A percentile compares a stretch with the other conserved stretches of the same genome.
phyloP scores from a whole-genome alignment of 2,113 vertebrate species.

The Peucedramus taeniatus region DNA sequence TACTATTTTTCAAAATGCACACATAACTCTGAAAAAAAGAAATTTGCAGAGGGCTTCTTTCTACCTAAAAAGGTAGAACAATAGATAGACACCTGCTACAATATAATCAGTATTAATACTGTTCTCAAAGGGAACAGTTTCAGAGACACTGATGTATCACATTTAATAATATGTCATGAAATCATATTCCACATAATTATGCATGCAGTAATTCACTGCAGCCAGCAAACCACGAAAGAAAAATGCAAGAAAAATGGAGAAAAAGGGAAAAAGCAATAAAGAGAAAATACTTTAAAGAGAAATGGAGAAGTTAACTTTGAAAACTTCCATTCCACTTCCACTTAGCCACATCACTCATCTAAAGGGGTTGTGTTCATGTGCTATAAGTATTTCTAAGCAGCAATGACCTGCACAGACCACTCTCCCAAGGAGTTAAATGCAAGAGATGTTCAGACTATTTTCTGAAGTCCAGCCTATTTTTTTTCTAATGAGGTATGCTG shows the following conservation, averaged over 20 bases:
- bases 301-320: not conserved
- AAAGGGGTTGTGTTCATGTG: not conserved
- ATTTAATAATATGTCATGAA: not conserved
- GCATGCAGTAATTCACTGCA: not conserved
- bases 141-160: not conserved
- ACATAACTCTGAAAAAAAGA: not conserved
- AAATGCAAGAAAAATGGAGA: not conserved
- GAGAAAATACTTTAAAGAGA: not conserved
- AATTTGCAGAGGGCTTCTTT: not conserved
- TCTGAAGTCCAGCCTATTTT: not conserved
- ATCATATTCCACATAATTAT: constrained; percentile 2
- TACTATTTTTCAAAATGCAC: not conserved
- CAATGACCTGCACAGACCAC: not conserved
- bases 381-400: not conserved
- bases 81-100: not conserved
- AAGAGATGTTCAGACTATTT: not conserved
- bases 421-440: not conserved
- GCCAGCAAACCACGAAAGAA: not conserved
- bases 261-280: not conserved
- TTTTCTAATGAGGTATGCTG: not conserved
- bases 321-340: not conserved
- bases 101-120: not conserved
- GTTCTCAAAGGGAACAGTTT: not conserved
- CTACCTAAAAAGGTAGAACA: not conserved
- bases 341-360: not conserved